Conservation (phyloP, 2,797 vertebrate species). For the Parauchenoglanis punctatus region DNA sequence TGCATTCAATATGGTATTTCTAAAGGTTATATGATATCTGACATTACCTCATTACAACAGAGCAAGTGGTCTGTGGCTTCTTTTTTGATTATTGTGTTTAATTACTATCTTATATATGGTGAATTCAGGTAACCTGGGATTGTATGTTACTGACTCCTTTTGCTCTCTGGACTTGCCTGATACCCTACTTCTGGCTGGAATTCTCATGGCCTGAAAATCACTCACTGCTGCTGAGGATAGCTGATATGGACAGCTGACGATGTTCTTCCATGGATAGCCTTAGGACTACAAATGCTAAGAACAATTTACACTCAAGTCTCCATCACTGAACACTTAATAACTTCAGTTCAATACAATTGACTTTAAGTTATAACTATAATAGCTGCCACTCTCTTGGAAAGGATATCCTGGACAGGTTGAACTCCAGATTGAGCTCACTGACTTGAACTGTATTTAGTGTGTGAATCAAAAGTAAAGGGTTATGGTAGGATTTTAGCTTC, state of each 20-base stretch:
- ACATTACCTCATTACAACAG: neutral
- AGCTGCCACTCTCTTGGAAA: neutral
- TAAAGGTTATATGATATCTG: neutral
- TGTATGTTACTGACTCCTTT: neutral
- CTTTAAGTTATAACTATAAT: too few relatives aligned
- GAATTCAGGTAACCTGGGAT: neutral
- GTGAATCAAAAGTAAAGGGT: neutral
- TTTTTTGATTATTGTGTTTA: neutral
- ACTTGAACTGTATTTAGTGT: neutral
- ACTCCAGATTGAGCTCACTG: neutral
- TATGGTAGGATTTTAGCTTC: neutral
- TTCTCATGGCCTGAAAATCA: neutral
- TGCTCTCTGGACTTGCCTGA: neutral
- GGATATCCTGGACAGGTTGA: neutral
- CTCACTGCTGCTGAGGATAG: neutral
- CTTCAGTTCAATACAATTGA: too few relatives aligned
- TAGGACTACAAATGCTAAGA: too few relatives aligned
- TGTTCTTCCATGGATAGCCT: too few relatives aligned
- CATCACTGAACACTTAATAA: too few relatives aligned
- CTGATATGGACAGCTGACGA: neutral
- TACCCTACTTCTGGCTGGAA: neutral
- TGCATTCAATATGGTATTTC: neutral
- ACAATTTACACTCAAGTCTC: too few relatives aligned
- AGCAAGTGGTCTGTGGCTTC: neutral
- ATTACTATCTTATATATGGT: neutral